A percentile compares a stretch with the other conserved stretches of the same genome.
Conservation (phyloP, 2,888 invertebrate genomes). For the Leptopilina drosophilae region DNA sequence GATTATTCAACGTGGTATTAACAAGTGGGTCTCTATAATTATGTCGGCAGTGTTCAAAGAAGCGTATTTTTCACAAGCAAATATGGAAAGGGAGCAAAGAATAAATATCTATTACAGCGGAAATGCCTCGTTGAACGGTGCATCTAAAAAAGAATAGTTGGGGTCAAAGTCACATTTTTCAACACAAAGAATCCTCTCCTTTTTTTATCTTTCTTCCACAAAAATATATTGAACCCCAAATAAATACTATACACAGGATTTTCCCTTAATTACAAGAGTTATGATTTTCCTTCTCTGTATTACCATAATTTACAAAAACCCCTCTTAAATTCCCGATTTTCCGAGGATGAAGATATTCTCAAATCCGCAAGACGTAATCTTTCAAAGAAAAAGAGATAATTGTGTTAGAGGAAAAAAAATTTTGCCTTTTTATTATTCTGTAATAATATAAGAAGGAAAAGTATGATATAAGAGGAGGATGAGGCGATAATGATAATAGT, state of each 20-base stretch:
- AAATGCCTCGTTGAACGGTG: conserved; percentile 15
- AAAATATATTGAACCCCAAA: too few relatives aligned
- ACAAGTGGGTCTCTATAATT: conserved; percentile 25
- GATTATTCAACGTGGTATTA: conserved; percentile 17
- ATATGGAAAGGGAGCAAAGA: conserved; percentile 23
- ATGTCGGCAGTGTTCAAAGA: conserved; percentile 20
- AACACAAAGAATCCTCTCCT: not conserved
- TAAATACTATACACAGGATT: too few relatives aligned
- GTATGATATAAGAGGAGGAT: not conserved
- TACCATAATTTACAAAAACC: too few relatives aligned
- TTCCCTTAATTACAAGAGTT: too few relatives aligned
- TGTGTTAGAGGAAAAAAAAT: too few relatives aligned
- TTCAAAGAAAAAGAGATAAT: too few relatives aligned
- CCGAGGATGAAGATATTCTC: too few relatives aligned
- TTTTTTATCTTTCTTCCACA: too few relatives aligned
- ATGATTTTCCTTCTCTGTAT: too few relatives aligned
- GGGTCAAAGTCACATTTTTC: conserved; percentile 17
- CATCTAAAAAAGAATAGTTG: not conserved
- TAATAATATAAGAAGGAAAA: not conserved
- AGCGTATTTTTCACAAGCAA: conserved; percentile 15
- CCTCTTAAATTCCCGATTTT: too few relatives aligned
- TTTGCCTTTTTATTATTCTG: conserved; percentile 1
- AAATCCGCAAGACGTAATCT: too few relatives aligned
- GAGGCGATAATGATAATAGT: not conserved
- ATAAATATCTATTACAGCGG: conserved; percentile 22